These are phyloP conservation scores for Platycheirus rosarum DNA, from an alignment of 2,888 invertebrate genomes.

Conservation along the genomic window DNA sequence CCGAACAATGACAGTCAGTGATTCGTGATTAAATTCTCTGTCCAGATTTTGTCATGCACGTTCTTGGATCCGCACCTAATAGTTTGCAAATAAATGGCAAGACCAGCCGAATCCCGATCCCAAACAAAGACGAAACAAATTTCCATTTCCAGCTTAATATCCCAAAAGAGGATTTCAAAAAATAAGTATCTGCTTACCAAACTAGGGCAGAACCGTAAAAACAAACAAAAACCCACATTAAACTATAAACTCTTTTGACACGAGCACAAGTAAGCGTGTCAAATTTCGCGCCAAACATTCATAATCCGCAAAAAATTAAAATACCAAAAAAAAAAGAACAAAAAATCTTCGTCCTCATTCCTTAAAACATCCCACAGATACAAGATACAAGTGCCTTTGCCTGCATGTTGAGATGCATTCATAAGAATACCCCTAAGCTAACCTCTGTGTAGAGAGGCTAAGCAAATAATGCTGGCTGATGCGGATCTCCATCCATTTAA, in stretches of 20 bases:
- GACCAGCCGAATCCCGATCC: constrained; percentile 31
- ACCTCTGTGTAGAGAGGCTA: constrained; percentile 14
- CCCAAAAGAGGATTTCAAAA: constrained; percentile 34
- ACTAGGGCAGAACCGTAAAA: neutral
- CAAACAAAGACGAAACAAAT: constrained; percentile 31
- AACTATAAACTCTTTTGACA: constrained; percentile 60
- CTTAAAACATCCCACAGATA: constrained; percentile 37
- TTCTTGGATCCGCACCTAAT: constrained; percentile 44
- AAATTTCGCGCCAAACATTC: constrained; percentile 65
- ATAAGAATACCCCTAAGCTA: constrained; percentile 15
- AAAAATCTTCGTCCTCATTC: constrained; percentile 13
- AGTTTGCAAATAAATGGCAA: constrained; percentile 46
- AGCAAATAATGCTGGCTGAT: constrained; percentile 6
- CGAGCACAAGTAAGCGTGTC: constrained; percentile 69
- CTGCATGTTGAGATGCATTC: constrained; percentile 7
- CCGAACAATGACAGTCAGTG: neutral
- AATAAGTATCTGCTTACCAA: constrained; percentile 44
- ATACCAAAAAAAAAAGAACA: constrained; percentile 16
- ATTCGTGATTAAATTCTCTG: constrained; percentile 28
- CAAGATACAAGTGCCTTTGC: constrained; percentile 39
- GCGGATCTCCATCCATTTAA: constrained; percentile 15
- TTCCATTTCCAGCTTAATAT: constrained; percentile 15
- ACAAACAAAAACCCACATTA: neutral
- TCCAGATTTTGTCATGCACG: constrained; percentile 37
- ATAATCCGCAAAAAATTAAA: constrained; percentile 51